These are phyloP conservation scores for Hydra vulgaris DNA, from an alignment of 30 jellyfish, hydroid and myxozoan genomes.

Conservation along the genomic window DNA sequence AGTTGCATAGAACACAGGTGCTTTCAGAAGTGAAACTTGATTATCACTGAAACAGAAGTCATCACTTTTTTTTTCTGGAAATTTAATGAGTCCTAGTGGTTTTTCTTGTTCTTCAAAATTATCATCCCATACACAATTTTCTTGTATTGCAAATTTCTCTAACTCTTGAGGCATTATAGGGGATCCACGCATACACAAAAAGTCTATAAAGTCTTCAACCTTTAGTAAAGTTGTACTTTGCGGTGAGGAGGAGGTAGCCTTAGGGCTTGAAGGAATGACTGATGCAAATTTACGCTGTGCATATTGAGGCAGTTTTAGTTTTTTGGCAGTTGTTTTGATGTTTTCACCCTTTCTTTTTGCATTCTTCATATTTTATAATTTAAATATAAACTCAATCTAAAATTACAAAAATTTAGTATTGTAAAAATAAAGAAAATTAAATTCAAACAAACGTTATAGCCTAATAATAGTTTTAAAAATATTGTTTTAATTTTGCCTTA, in stretches of 20 bases:
- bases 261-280: constrained; percentile 17
- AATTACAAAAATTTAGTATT: too few species aligned
- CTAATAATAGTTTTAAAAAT: too few species aligned
- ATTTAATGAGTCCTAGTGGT: not conserved
- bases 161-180: constrained; percentile 16
- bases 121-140: not conserved
- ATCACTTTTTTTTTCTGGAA: not conserved
- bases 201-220: constrained; percentile 29
- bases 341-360: not conserved
- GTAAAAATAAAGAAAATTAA: too few species aligned
- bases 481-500: too few species aligned
- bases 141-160: constrained; percentile 26
- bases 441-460: too few species aligned
- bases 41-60: not conserved
- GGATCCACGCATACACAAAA: constrained; percentile 21
- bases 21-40: not conserved
- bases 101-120: not conserved
- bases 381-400: not conserved
- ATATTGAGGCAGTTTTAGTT: constrained; percentile 10
- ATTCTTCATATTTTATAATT: not conserved
- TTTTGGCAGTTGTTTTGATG: not conserved
- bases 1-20: not conserved
- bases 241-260: not conserved
- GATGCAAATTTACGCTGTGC: constrained; percentile 34
- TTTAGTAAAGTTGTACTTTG: constrained; percentile 3